Conservation (phyloP, 2,797 vertebrate species). For the Nothura maculosa region DNA sequence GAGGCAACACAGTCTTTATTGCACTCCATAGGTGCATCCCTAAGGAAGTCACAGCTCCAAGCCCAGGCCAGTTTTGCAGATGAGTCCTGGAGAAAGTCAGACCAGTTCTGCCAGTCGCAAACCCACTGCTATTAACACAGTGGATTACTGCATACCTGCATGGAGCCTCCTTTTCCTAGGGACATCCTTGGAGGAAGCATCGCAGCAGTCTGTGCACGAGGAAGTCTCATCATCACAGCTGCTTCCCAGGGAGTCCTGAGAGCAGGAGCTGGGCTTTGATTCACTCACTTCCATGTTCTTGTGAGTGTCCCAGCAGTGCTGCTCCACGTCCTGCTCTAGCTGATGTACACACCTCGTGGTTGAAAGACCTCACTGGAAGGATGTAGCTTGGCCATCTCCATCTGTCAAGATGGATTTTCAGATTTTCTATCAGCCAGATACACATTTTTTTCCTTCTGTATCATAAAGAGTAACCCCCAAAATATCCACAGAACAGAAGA, state of each 20-base stretch:
- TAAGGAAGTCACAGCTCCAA: background rate
- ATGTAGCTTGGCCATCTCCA: background rate
- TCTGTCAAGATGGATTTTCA: background rate
- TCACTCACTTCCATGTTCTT: background rate
- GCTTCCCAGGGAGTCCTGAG: background rate
- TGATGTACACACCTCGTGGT: background rate
- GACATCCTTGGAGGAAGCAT: background rate
- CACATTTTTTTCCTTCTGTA: background rate
- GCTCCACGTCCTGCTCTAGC: background rate
- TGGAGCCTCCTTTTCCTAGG: background rate
- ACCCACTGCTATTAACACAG: background rate
- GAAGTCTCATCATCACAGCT: background rate
- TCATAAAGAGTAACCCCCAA: background rate
- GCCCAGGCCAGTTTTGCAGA: background rate
- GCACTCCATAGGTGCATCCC: background rate
- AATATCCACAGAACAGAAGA: background rate
- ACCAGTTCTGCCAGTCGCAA: slow-evolving; percentile 31
- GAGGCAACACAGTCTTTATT: background rate
- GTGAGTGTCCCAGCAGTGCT: background rate
- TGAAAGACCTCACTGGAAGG: background rate
- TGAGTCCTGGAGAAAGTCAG: background rate
- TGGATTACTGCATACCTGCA: background rate
- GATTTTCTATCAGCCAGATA: background rate
- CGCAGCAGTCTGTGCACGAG: background rate
- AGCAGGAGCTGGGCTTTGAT: background rate